These are phyloP conservation scores for Drosophila diplacantha DNA, from an alignment of 2,888 invertebrate genomes.

Conservation along the genomic window DNA sequence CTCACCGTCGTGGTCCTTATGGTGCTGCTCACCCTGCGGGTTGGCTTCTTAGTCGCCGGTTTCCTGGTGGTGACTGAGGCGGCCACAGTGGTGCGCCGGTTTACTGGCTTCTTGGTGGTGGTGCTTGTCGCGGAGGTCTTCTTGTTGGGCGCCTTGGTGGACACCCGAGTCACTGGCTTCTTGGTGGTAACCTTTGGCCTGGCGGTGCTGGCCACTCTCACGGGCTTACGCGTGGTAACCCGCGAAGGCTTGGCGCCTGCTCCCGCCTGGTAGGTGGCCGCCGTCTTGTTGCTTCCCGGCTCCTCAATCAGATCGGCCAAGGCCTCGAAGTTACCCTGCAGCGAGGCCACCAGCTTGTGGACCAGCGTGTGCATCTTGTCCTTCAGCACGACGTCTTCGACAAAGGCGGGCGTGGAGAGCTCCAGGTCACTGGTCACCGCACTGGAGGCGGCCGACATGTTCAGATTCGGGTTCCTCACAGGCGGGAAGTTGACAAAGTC, in stretches of 20 bases:
- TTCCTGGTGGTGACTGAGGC: conserved; percentile 75
- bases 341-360: conserved; percentile 88
- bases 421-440: conserved; percentile 81
- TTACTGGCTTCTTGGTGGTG: conserved; percentile 66
- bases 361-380: conserved; percentile 90
- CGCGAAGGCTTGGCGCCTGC: conserved; percentile 54
- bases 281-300: conserved; percentile 74
- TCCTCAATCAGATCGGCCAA: conserved; percentile 86
- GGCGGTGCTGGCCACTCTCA: conserved; percentile 52
- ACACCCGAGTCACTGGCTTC: conserved; percentile 72
- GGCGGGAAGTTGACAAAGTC: conserved; percentile 90
- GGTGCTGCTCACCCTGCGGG: conserved; percentile 70
- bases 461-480: conserved; percentile 89
- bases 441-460: conserved; percentile 81
- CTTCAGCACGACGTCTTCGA: conserved; percentile 86
- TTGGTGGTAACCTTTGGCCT: conserved; percentile 74
- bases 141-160: conserved; percentile 69
- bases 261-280: conserved; percentile 57
- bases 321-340: conserved; percentile 90
- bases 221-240: conserved; percentile 71
- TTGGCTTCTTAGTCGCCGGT: conserved; percentile 74
- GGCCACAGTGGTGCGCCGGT: conserved; percentile 72
- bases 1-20: conserved; percentile 73
- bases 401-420: conserved; percentile 86
- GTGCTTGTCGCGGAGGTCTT: conserved; percentile 68